These are phyloP conservation scores for Eupsilia transversa DNA, from an alignment of 2,888 invertebrate genomes.

Conservation along the genomic window DNA sequence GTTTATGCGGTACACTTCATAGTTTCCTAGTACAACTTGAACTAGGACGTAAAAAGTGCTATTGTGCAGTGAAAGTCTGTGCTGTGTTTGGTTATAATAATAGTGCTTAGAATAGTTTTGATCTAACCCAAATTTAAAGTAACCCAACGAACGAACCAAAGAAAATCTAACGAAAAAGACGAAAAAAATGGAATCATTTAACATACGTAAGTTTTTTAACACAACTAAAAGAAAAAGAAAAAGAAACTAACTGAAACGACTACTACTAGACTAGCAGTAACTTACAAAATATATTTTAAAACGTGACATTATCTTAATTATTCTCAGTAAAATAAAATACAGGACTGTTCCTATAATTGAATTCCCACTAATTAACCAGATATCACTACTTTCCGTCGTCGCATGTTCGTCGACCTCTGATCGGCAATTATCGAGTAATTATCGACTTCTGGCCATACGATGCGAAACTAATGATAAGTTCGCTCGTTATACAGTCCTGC, in stretches of 20 bases:
- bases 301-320: background rate
- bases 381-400: constrained; percentile 4
- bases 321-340: background rate
- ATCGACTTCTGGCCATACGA: constrained; percentile 22
- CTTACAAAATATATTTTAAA: background rate
- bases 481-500: constrained; percentile 38
- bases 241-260: too few species aligned
- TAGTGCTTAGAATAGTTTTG: background rate
- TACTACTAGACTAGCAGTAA: too few species aligned
- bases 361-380: constrained; percentile 43
- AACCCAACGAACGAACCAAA: too few species aligned
- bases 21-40: constrained; percentile 8
- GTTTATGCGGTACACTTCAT: constrained; percentile 17
- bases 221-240: too few species aligned
- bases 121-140: too few species aligned
- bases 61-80: background rate
- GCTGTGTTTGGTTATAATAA: background rate
- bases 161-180: too few species aligned
- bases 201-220: background rate
- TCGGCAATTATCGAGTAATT: constrained; percentile 44
- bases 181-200: background rate
- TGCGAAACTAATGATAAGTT: constrained; percentile 45
- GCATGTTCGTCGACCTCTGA: constrained; percentile 26
- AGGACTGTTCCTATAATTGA: background rate
- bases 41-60: background rate